A percentile compares a stretch with the other conserved stretches of the same genome.
Evolutionary conservation across 1,140 invertebrate genomes (phyloP).

Genomic region (Panulirus ornatus): DNA sequence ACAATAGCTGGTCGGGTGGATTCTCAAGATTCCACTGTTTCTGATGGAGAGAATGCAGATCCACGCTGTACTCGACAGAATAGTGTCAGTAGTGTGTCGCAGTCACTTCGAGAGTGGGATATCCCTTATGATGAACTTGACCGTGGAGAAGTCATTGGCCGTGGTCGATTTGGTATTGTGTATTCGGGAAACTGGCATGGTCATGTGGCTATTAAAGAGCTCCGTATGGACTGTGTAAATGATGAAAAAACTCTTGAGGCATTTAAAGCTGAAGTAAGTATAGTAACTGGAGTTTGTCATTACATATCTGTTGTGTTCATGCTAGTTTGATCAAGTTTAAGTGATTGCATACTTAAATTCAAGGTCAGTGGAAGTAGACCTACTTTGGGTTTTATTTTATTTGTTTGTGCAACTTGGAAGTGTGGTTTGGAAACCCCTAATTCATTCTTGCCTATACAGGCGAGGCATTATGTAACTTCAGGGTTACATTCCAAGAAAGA

Average conservation of each 20-base stretch:
- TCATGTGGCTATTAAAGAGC: constrained; percentile 97
- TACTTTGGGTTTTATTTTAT: no score
- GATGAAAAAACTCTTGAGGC: constrained; percentile 94
- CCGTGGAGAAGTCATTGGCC: constrained; percentile 92
- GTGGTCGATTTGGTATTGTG: constrained; percentile 95
- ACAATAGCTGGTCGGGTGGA: constrained; percentile 87
- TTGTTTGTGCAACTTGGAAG: no score
- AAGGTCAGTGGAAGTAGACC: no score
- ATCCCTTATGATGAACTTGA: constrained; percentile 96
- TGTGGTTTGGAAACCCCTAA: no score
- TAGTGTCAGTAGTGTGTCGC: constrained; percentile 83
- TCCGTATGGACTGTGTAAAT: constrained; percentile 95
- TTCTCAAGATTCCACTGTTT: constrained; percentile 91
- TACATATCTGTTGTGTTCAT: background rate
- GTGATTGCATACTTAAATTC: no score
- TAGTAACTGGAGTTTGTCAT: background rate
- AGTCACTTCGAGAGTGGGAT: constrained; percentile 96
- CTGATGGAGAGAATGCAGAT: constrained; percentile 82
- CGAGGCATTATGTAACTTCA: no score
- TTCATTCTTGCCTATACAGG: no score
- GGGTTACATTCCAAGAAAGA: no score
- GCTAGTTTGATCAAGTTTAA: background rate
- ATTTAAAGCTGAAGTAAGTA: constrained; percentile 93
- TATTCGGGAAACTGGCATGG: constrained; percentile 98
- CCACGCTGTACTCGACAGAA: constrained; percentile 91